phyloP scores from a whole-genome alignment of 1,140 invertebrate genomes.

The Meloidogyne floridensis region DNA sequence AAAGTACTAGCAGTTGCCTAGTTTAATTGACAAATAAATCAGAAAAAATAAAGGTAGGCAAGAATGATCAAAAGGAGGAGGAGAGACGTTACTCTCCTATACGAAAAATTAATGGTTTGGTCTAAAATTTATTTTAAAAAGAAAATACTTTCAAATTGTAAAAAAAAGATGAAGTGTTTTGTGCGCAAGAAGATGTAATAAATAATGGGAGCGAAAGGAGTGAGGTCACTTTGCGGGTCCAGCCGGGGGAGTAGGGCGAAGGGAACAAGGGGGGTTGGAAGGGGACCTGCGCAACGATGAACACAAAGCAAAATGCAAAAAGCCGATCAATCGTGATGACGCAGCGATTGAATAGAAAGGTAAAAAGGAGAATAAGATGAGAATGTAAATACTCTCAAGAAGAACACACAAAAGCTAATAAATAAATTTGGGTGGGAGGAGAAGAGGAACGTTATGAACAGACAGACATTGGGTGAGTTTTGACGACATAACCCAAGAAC shows the following conservation, averaged over 20 bases:
- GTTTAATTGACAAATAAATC: conserved; percentile 8
- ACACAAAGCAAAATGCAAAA: conserved; percentile 7
- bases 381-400: neutral
- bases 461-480: neutral
- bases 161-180: conserved; percentile 5
- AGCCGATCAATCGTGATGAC: conserved; percentile 3
- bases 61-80: neutral
- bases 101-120: neutral
- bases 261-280: neutral
- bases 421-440: neutral
- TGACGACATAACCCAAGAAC: neutral
- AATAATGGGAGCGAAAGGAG: neutral
- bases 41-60: neutral
- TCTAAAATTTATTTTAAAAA: neutral
- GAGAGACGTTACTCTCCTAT: neutral
- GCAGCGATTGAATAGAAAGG: neutral
- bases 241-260: neutral
- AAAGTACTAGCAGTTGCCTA: conserved; percentile 2
- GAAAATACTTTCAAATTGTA: neutral
- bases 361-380: neutral
- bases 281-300: neutral
- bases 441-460: too few relatives aligned
- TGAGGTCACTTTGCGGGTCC: conserved; percentile 5
- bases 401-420: neutral
- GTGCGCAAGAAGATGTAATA: conserved; percentile 7